A percentile compares a stretch with the other conserved stretches of the same genome.
These are phyloP conservation scores for Calliphora vicina DNA, from an alignment of 1,140 invertebrate genomes.

Conservation along the genomic window DNA sequence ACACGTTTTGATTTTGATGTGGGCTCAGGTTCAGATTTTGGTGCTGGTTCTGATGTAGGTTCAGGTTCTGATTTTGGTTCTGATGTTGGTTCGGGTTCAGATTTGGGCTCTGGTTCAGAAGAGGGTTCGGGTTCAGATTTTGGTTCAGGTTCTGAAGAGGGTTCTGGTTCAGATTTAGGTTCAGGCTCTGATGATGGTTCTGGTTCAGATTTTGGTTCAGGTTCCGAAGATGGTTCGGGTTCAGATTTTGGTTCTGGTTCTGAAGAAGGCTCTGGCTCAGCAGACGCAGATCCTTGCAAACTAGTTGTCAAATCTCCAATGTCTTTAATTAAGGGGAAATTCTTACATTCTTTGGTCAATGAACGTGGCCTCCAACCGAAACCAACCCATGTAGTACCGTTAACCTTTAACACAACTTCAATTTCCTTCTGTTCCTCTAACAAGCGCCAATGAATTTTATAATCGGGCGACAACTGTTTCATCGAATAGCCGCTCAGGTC, in stretches of 20 bases:
- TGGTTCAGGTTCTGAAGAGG: constrained; percentile 60
- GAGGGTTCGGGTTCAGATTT: constrained; percentile 56
- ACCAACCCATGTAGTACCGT: constrained; percentile 86
- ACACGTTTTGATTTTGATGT: constrained; percentile 65
- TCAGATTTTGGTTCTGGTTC: constrained; percentile 53
- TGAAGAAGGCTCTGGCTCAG: constrained; percentile 49
- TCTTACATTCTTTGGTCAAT: constrained; percentile 76
- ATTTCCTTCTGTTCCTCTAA: constrained; percentile 81
- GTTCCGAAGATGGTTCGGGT: constrained; percentile 54
- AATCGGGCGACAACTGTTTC: constrained; percentile 75
- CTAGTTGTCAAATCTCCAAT: constrained; percentile 55
- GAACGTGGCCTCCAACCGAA: constrained; percentile 82
- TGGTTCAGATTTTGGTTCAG: constrained; percentile 59
- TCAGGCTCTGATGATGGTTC: constrained; percentile 54
- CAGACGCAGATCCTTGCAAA: constrained; percentile 47
- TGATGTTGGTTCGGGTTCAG: constrained; percentile 50
- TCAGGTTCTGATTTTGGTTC: constrained; percentile 51
- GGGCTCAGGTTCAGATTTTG: constrained; percentile 58
- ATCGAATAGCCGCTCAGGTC: constrained; percentile 75
- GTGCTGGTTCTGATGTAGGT: constrained; percentile 54
- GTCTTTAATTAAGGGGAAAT: constrained; percentile 75
- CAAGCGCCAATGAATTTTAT: constrained; percentile 83
- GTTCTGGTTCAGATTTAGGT: constrained; percentile 54
- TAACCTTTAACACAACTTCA: constrained; percentile 84
- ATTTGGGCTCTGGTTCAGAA: constrained; percentile 58